Evolutionary conservation across 53 echinoderm and acorn worm species (phyloP), one percentile per base, ranked within the genome.

Genomic region (Echinarachnius parma): DNA sequence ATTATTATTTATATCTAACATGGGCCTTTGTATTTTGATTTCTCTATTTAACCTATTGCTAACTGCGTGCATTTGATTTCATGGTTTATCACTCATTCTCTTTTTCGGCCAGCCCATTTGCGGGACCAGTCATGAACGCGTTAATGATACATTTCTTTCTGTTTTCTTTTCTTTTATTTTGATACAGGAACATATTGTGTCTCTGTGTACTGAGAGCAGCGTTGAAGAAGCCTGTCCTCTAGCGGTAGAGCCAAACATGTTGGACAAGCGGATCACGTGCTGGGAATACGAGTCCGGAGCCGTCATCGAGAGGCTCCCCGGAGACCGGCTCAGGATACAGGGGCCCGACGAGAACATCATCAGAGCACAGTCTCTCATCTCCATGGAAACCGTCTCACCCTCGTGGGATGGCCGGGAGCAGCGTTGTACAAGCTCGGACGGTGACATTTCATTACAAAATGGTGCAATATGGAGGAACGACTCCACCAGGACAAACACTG

Each of bases 341-440:
- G 83, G 83, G 15, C 45, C 48, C 48, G 59, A 77, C 30, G 66
- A 76, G 34, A 76, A 77, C 64, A 76, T 82, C n/a, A 24, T 27
- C 21, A 27, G 35, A n/a, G 83, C 77, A 4, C 28, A 56, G 59
- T 58, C 64, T 21, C 83, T 82, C 9, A 69, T 69, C 14, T 10
- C 8, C 52, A 7, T 9, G 13, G 52, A 19, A 50, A 20, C 48
- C 0, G 28, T 28, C 8, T 28, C 34, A 4, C 20, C 53, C 52
- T 50, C 52, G 19, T 10, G 19, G 52, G 52, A 50, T 18, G 19
- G 52, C 52, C 4, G 52, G 52, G 52, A 14, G 9, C 42, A 7
- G 13, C 42, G 42, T 39, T 9, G 42, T 39, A 13, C 42, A n/a
- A n/a, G n/a, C n/a, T n/a, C n/a, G n/a, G n/a, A n/a, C n/a, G n/a